These are phyloP conservation scores for Muscicapa adusta DNA, from an alignment of 2,113 vertebrate species.

Conservation along the genomic window DNA sequence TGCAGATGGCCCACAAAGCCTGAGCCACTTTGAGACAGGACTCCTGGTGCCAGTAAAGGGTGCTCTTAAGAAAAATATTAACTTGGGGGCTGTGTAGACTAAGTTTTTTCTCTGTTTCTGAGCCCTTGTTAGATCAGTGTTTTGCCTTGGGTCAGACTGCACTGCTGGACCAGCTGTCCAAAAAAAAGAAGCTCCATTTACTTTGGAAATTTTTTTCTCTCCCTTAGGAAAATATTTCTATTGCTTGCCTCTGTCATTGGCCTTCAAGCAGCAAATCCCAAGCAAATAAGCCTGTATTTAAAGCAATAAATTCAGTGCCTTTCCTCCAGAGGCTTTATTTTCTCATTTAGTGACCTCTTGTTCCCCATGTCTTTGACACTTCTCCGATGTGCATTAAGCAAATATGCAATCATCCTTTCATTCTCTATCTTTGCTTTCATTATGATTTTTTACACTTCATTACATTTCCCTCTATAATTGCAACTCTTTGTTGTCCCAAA, in stretches of 20 bases:
- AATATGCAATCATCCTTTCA: conserved; percentile 53
- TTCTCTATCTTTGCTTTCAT: conserved; percentile 56
- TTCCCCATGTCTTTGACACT: conserved; percentile 57
- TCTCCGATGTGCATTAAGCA: conserved; percentile 53
- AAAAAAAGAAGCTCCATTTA: neutral
- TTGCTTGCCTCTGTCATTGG: neutral
- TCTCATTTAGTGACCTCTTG: conserved; percentile 60
- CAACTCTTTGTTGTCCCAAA: conserved; percentile 37
- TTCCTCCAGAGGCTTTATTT: conserved; percentile 42
- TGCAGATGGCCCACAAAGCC: neutral
- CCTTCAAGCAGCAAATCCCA: neutral
- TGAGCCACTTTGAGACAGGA: neutral
- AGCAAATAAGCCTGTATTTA: conserved; percentile 20
- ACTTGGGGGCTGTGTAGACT: neutral
- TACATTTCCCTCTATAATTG: conserved; percentile 48
- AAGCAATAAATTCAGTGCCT: conserved; percentile 27
- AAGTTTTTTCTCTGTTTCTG: neutral
- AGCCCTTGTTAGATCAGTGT: neutral
- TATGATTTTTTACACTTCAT: conserved; percentile 67
- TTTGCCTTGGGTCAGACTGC: neutral
- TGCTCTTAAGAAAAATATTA: neutral
- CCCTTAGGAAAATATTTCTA: neutral
- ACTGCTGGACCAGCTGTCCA: neutral
- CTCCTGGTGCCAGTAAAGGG: neutral
- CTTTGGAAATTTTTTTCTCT: neutral